Evolutionary conservation across 2,888 invertebrate species (phyloP).

Genomic region (Pediacus dermestoides): DNA sequence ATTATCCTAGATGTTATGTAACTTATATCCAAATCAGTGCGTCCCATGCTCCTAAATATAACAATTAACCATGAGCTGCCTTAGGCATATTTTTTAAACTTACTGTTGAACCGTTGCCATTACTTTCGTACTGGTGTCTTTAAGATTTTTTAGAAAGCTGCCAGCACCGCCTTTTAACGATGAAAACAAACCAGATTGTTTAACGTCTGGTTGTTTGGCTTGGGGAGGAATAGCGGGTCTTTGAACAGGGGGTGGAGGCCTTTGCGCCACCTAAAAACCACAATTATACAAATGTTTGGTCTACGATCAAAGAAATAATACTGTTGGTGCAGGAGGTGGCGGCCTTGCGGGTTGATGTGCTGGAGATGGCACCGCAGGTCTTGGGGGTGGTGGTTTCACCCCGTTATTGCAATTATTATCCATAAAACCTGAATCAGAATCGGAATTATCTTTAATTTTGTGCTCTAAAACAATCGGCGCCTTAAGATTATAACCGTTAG

Average conservation of each 20-base stretch:
- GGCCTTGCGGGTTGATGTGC: slow-evolving; percentile 33
- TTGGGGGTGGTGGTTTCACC: slow-evolving; percentile 36
- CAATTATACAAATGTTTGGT: slow-evolving; percentile 12
- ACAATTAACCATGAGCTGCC: slow-evolving; percentile 4
- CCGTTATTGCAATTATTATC: slow-evolving; percentile 34
- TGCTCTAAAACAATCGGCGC: slow-evolving; percentile 58
- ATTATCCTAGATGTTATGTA: slow-evolving; percentile 88
- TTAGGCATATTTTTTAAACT: slow-evolving; percentile 42
- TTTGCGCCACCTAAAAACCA: slow-evolving; percentile 24
- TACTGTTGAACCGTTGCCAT: slow-evolving; percentile 94
- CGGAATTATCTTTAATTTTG: slow-evolving; percentile 46
- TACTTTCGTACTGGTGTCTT: slow-evolving; percentile 93
- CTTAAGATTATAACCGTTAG: slow-evolving; percentile 76
- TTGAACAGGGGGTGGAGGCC: slow-evolving; percentile 33
- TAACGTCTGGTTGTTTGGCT: slow-evolving; percentile 39
- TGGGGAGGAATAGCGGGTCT: slow-evolving; percentile 40
- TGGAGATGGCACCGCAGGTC: slow-evolving; percentile 36
- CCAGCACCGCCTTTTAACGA: slow-evolving; percentile 91
- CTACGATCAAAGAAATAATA: too few relatives aligned
- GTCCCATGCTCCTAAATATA: slow-evolving; percentile 67
- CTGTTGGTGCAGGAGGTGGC: slow-evolving; percentile 17
- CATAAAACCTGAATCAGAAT: slow-evolving; percentile 18
- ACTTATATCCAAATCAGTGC: slow-evolving; percentile 85
- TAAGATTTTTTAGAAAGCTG: slow-evolving; percentile 87
- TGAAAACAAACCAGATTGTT: slow-evolving; percentile 65